Evolutionary conservation across 2,113 vertebrate genomes (phyloP).

Genomic region (Verasper variegatus): DNA sequence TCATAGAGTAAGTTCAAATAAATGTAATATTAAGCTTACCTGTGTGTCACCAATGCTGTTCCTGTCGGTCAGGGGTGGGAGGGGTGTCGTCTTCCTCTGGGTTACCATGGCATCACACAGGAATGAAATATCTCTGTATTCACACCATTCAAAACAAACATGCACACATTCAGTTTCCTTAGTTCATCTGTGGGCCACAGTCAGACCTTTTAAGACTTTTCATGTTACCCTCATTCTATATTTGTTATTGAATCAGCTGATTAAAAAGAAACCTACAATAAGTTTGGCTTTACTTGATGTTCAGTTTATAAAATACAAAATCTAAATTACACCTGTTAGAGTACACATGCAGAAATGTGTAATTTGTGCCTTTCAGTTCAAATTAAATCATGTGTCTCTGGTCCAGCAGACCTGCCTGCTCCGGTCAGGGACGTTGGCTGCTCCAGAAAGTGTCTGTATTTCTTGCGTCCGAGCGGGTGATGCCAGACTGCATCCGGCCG

Average conservation of each 20-base stretch:
- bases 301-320: too few relatives aligned
- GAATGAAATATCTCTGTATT: conserved; percentile 88
- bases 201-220: too few relatives aligned
- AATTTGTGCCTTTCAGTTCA: not conserved
- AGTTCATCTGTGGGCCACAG: too few relatives aligned
- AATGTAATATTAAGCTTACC: conserved; percentile 19
- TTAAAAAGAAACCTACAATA: too few relatives aligned
- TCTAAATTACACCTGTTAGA: too few relatives aligned
- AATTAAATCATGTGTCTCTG: not conserved
- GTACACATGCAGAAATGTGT: not conserved
- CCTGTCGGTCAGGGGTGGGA: conserved; percentile 66
- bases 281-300: too few relatives aligned
- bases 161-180: not conserved
- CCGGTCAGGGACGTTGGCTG: conserved; percentile 85
- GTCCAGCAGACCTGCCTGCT: conserved; percentile 83
- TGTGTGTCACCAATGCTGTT: conserved; percentile 15
- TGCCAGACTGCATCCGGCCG: conserved; percentile 86
- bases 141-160: not conserved
- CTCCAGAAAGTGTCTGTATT: conserved; percentile 87
- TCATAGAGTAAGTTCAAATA: not conserved
- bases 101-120: conserved; percentile 79
- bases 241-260: too few relatives aligned
- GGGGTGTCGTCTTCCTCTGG: conserved; percentile 60
- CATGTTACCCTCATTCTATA: too few relatives aligned
- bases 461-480: conserved; percentile 82